Base-by-base conservation (phyloP, 2,888 invertebrate genomes). In the Lutraria lutraria region DNA sequence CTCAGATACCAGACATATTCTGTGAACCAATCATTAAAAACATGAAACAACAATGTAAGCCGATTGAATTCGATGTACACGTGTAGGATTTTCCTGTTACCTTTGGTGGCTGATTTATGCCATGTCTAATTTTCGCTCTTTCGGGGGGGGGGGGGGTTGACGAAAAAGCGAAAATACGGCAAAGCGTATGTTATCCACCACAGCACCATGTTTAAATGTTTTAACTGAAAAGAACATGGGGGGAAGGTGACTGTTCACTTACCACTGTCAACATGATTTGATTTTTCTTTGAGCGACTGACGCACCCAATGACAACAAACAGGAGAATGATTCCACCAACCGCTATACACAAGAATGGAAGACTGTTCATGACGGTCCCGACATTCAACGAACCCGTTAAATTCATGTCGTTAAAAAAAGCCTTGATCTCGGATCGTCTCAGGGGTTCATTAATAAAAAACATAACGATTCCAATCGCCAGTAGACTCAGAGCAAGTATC, bases 401-500 rank as follows among this genome's bases (percentile, higher is more conserved):
- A 10, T 25, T 12, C 6, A 89, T 83, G 1, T 79, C 53, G 53
- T 91, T 88, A 13, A 91, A 56, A 8, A 88, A 25, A 0, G 84
- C 53, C 13, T 85, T 86, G 15, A 91, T 79, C 31, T 91, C 89
- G n/a, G 43, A 29, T 12, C 83, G 56, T 4, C 43, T 19, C 21
- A 89, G 79, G 1, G 60, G 63, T 19, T 76, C 63, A 31, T 76
- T 29, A 2, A 54, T 12, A 13, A 84, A 52, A 21, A 34, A 25
- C 79, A 89, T 86, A 8, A 87, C 88, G 31, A 88, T 83, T 10
- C 88, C 91, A 19, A 85, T 81, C 12, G 87, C 52, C 8, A 89
- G 19, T 13, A 89, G 56, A 4, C 86, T 88, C 19, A 90, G 53
- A 1, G 88, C 90, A 25, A 89, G 83, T 8, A 89, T 60, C 91